Base-by-base conservation (phyloP, 2,888 invertebrate species). In the Mayetiola destructor region DNA sequence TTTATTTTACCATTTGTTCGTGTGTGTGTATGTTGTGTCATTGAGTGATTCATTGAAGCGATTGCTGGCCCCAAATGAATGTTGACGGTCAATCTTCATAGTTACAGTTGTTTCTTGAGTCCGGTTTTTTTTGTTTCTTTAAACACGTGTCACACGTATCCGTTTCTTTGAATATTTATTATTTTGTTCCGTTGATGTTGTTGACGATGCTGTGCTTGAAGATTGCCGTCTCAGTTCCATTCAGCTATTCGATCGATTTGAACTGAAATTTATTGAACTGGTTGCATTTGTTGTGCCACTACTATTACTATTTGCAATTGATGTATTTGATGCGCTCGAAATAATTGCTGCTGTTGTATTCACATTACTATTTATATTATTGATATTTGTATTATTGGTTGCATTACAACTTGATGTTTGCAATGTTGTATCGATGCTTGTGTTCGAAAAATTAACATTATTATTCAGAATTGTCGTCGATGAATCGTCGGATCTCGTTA, bases 221-320 rank as follows among this genome's bases (percentile, higher is more conserved):
- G 63, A 67, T 65, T 66, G 68, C 68, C 63, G 66, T 66, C 66
- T 68, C 67, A 59, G 59, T 67, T 68, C 69, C 68, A 70, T 72
- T 71, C 71, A 71, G 71, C 71, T 71, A 65, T 67, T 69, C 64
- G 69, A 68, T 66, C 72, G 71, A 66, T 69, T 70, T 65, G 70
- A 70, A 66, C 70, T 69, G 67, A 70, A 66, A 66, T 68, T 69
- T 53, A 32, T 30, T 53, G 32, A 53, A 29, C 32, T 53, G 27
- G 37, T n/a, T 37, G n/a, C 32, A n/a, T 18, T 29, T 23, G 53
- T 53, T 18, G 32, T 30, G 21, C 8, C 21, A n/a, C 35, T 36
- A 36, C 35, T 36, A 21, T 20, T 54, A n/a, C 32, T 36, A 12
- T 36, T 36, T 9, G 5, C 21, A 35, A 35, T 35, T 14, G 54